Base-by-base conservation (phyloP, 2,797 vertebrate species). In the Cephalopachus bancanus region DNA sequence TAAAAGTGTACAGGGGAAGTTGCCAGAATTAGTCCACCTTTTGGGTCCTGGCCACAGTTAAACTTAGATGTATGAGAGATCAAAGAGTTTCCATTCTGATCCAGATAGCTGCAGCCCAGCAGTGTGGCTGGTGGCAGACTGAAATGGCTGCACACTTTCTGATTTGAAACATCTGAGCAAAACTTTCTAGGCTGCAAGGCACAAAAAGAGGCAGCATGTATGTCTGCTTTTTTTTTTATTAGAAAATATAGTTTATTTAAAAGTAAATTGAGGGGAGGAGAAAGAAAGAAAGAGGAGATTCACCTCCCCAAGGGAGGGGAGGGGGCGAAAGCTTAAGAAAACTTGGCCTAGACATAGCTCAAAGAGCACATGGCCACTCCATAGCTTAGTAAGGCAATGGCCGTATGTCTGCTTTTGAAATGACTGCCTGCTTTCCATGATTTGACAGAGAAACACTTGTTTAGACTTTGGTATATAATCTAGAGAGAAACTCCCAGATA, bases 21-120 rank as follows among this genome's bases (percentile, higher is more conserved):
- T 97, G 87, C 95, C 95, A 98, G 95, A 97, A 97, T 97, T 97
- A 97, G 96, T 93, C 94, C 28, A 97, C 95, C 72, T 95, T 97
- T 97, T 98, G 97, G 94, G 97, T 37, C 8, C 83, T 80, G 28
- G 96, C 97, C 97, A 98, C 59, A 57, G 78, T 94, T 97, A 97
- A 97, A 96, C 95, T 97, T 96, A 96, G 96, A 97, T 93, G n/a
- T 96, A 93, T 96, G 85, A 86, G 78, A 97, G 95, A 98, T 98
- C 96, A 98, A 98, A 98, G 96, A 72, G 55, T 96, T 98, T 96
- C 93, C 95, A 98, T 89, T 94, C 64, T 83, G 85, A 96, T 93
- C 80, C 91, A 93, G 80, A 86, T 85, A 97, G 76, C 87, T 94
- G 80, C 37, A 87, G 59, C 71, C 37, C 14, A 86, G 84, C 59